Conservation (phyloP, 1,140 invertebrate species). For the Nilaparvata lugens region DNA sequence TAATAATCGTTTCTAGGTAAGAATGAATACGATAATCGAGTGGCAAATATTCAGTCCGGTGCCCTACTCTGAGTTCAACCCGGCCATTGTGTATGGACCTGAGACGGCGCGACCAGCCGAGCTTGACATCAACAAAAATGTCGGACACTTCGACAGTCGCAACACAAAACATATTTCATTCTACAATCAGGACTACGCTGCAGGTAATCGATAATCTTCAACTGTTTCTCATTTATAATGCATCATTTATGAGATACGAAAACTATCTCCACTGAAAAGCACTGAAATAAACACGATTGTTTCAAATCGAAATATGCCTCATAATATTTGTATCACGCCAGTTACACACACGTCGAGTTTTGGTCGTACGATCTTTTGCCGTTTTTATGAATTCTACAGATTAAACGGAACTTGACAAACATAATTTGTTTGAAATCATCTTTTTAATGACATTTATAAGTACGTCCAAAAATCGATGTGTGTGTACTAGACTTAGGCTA, state of each 20-base stretch:
- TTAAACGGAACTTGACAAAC: too few species aligned
- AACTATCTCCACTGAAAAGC: background rate
- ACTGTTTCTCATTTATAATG: background rate
- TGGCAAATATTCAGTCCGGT: constrained; percentile 75
- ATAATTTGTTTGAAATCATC: too few species aligned
- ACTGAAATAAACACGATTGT: background rate
- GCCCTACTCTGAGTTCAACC: constrained; percentile 69
- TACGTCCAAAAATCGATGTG: too few species aligned
- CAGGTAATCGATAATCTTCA: constrained; percentile 39
- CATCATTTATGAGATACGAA: background rate
- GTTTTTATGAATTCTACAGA: too few species aligned
- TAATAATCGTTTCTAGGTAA: constrained; percentile 47
- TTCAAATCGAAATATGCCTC: background rate
- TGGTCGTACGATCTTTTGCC: too few species aligned
- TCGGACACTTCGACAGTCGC: constrained; percentile 68
- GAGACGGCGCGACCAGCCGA: constrained; percentile 43
- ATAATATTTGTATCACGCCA: too few species aligned
- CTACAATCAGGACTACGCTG: constrained; percentile 70
- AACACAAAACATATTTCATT: constrained; percentile 67
- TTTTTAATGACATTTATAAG: too few species aligned
- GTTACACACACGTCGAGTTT: too few species aligned
- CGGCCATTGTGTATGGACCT: constrained; percentile 46
- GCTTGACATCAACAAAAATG: constrained; percentile 64
- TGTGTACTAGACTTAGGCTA: too few species aligned
- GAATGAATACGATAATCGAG: constrained; percentile 75